Percentiles rank a stretch among this genome's conserved stretches.
Conservation (phyloP, 1,140 invertebrate species). For the Brachionus manjavacas region DNA sequence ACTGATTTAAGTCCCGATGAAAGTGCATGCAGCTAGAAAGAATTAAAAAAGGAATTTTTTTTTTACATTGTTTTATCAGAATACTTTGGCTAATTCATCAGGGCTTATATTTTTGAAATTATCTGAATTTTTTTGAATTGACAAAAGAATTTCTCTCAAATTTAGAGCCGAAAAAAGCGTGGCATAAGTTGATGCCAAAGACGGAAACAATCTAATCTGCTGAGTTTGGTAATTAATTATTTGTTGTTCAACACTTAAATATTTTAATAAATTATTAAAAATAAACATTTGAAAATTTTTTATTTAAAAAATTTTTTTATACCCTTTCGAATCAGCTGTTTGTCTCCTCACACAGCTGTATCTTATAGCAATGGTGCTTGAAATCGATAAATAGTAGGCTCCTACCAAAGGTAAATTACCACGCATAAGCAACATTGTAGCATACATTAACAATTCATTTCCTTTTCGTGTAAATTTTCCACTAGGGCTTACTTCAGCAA, state of each 20-base stretch:
- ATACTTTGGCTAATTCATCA: constrained; percentile 57
- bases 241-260: constrained; percentile 69
- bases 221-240: constrained; percentile 88
- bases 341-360: constrained; percentile 82
- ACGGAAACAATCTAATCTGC: constrained; percentile 79
- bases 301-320: constrained; percentile 45
- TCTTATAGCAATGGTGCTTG: constrained; percentile 71
- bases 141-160: constrained; percentile 52
- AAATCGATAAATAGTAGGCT: constrained; percentile 65
- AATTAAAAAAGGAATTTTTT: not conserved
- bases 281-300: not conserved
- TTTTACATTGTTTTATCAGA: no score
- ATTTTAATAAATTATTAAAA: constrained; percentile 59
- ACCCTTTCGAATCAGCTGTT: constrained; percentile 75
- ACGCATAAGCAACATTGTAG: constrained; percentile 87
- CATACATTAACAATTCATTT: constrained; percentile 80
- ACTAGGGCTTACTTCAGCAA: constrained; percentile 65
- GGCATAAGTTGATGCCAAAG: constrained; percentile 72
- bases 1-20: constrained; percentile 85
- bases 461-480: constrained; percentile 66
- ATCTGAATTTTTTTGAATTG: constrained; percentile 26
- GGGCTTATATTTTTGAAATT: constrained; percentile 9
- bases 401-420: constrained; percentile 63
- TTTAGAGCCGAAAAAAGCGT: constrained; percentile 69
- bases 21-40: constrained; percentile 69